A percentile compares a stretch with the other conserved stretches of the same genome.
These are phyloP conservation scores for Oryctes rhinoceros DNA, from an alignment of 1,140 invertebrate species.

Conservation along the genomic window DNA sequence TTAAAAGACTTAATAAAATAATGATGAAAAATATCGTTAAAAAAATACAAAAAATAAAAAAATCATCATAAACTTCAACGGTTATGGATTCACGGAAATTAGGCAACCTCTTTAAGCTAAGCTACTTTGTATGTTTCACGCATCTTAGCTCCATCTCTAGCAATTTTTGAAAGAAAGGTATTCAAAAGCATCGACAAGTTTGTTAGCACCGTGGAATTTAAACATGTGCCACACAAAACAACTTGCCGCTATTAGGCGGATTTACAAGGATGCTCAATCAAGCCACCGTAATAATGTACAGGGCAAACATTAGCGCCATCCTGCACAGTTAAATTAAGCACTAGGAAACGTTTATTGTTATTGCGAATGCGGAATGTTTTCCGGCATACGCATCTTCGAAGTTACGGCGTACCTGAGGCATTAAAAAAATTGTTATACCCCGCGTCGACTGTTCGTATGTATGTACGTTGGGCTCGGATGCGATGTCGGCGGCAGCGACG, in stretches of 20 bases:
- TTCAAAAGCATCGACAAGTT: neutral
- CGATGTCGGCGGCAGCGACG: slow-evolving; percentile 3
- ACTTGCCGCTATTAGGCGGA: neutral
- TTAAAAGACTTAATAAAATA: no score
- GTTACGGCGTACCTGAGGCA: slow-evolving; percentile 22
- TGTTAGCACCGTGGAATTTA: neutral
- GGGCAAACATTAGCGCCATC: neutral
- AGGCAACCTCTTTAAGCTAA: no score
- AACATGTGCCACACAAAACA: neutral
- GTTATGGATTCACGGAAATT: no score
- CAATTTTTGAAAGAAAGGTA: neutral
- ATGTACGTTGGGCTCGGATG: slow-evolving; percentile 1
- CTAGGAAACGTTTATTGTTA: slow-evolving; percentile 6
- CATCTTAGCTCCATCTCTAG: no score
- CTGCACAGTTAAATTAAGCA: neutral
- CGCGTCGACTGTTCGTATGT: neutral
- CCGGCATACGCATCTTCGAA: neutral
- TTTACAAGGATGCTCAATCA: slow-evolving; percentile 16
- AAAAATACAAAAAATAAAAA: no score
- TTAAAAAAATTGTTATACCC: slow-evolving; percentile 22
- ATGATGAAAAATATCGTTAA: no score
- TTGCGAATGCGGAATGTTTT: slow-evolving; percentile 23
- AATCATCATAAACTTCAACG: no score
- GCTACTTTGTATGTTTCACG: no score
- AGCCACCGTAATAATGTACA: neutral